phyloP scores from a whole-genome alignment of 1,140 invertebrate species.

The Dendrolimus kikuchii region DNA sequence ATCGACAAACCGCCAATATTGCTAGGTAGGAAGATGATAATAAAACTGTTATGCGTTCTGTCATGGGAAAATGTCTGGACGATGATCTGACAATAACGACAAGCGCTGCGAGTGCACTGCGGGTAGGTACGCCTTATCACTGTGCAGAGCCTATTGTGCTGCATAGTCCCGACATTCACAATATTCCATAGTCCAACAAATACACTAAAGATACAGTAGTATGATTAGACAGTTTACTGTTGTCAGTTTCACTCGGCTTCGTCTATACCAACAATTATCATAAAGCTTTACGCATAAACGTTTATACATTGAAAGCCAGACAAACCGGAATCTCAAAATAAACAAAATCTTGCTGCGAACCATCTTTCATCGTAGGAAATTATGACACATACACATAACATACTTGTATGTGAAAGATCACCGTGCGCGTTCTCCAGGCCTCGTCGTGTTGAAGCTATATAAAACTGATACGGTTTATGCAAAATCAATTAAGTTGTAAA shows the following conservation, averaged over 20 bases:
- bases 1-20: conserved; percentile 3
- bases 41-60: conserved; percentile 13
- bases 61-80: conserved; percentile 40
- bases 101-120: conserved; percentile 8
- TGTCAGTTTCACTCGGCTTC: conserved; percentile 9
- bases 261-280: conserved; percentile 13
- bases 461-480: conserved; percentile 63
- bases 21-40: not conserved
- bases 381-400: conserved; percentile 54
- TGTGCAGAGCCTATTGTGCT: conserved; percentile 35
- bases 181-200: conserved; percentile 52
- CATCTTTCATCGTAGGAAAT: conserved; percentile 49
- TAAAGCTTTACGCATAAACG: conserved; percentile 7
- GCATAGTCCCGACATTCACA: conserved; percentile 41
- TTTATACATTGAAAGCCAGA: conserved; percentile 2
- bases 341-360: conserved; percentile 28
- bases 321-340: conserved; percentile 16
- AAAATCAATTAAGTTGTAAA: conserved; percentile 67
- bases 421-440: conserved; percentile 35
- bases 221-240: conserved; percentile 44
- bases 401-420: conserved; percentile 36
- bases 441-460: conserved; percentile 40
- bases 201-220: conserved; percentile 41
- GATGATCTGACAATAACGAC: conserved; percentile 34
- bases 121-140: conserved; percentile 35